Conservation (phyloP, 1,140 invertebrate species). For the Vanessa atalanta region DNA sequence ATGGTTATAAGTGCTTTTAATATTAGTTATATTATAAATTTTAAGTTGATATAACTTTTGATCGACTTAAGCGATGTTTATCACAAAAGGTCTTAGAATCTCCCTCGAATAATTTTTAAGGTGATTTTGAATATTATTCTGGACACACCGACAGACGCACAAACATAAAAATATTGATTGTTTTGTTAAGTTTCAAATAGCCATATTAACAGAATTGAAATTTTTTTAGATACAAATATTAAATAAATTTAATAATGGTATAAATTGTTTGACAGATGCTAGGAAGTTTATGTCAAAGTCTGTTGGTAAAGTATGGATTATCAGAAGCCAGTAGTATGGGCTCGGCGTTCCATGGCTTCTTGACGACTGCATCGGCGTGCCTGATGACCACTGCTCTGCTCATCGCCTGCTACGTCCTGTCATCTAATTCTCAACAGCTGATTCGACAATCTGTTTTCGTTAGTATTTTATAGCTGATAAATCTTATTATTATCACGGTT, state of each 20-base stretch:
- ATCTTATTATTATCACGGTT: neutral
- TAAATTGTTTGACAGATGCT: conserved; percentile 80
- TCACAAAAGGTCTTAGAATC: too few species aligned
- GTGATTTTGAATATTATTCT: too few species aligned
- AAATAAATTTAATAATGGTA: neutral
- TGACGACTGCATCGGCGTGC: conserved; percentile 88
- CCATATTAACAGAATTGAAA: too few species aligned
- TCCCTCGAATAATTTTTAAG: too few species aligned
- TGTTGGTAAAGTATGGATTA: conserved; percentile 88
- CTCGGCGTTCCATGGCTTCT: conserved; percentile 87
- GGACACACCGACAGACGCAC: too few species aligned
- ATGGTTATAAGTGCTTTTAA: too few species aligned
- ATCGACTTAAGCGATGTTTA: too few species aligned
- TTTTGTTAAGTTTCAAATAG: too few species aligned
- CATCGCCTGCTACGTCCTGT: conserved; percentile 87
- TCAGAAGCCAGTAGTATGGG: conserved; percentile 85
- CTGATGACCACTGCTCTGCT: conserved; percentile 87
- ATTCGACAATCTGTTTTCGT: conserved; percentile 90
- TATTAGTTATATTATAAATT: too few species aligned
- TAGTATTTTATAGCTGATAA: conserved; percentile 67
- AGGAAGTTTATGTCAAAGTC: conserved; percentile 87
- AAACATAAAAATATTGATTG: too few species aligned
- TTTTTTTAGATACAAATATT: neutral
- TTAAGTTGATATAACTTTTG: too few species aligned
- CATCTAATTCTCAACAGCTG: conserved; percentile 86